These are phyloP conservation scores for Stenoptilia bipunctidactyla DNA, from an alignment of 2,888 invertebrate genomes.

Conservation along the genomic window DNA sequence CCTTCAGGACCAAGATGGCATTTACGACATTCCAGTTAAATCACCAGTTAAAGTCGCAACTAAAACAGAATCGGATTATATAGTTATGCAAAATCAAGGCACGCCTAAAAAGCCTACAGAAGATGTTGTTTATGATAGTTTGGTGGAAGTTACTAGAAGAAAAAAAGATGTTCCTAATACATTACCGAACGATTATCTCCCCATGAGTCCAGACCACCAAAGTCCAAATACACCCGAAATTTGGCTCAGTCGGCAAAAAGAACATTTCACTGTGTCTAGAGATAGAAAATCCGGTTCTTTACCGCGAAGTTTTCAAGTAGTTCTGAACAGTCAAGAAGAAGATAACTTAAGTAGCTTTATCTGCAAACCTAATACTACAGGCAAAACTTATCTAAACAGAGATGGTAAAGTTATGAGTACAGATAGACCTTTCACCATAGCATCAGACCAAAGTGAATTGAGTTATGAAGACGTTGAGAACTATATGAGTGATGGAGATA, in stretches of 20 bases:
- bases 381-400: conserved; percentile 68
- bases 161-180: conserved; percentile 38
- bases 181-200: conserved; percentile 44
- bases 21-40: conserved; percentile 55
- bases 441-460: conserved; percentile 78
- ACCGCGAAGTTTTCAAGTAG: conserved; percentile 82
- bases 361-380: conserved; percentile 54
- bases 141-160: conserved; percentile 49
- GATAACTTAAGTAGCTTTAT: conserved; percentile 46
- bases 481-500: conserved; percentile 59
- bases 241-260: conserved; percentile 79
- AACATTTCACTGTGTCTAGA: conserved; percentile 75
- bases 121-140: conserved; percentile 51
- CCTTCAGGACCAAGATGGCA: conserved; percentile 37
- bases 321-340: conserved; percentile 66
- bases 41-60: conserved; percentile 38
- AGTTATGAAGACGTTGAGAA: conserved; percentile 77
- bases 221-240: conserved; percentile 77
- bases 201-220: conserved; percentile 54
- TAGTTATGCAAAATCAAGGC: conserved; percentile 41
- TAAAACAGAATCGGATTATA: conserved; percentile 32
- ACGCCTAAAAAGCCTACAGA: conserved; percentile 22
- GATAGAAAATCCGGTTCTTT: conserved; percentile 82
- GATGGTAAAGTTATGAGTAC: conserved; percentile 73
- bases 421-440: conserved; percentile 78